Conservation (phyloP, 2,113 vertebrate species). For the Strix uralensis region DNA sequence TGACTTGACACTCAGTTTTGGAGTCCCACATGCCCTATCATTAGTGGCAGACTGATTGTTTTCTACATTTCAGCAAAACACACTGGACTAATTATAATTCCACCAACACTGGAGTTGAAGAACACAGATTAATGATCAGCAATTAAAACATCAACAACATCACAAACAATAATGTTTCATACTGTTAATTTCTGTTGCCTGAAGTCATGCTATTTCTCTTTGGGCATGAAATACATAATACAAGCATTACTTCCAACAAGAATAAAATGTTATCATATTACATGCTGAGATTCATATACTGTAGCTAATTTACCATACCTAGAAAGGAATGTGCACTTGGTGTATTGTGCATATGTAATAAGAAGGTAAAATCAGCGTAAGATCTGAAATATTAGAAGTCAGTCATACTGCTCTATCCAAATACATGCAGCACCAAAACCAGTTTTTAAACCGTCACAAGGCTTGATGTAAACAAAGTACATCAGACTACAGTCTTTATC, state of each 20-base stretch:
- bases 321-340: neutral
- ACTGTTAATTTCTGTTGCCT: constrained; percentile 65
- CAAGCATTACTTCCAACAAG: constrained; percentile 37
- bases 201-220: constrained; percentile 53
- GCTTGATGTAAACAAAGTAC: neutral
- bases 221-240: constrained; percentile 35
- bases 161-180: constrained; percentile 65
- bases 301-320: constrained; percentile 21
- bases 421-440: neutral
- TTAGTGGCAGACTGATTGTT: constrained; percentile 63
- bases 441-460: neutral
- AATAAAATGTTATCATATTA: constrained; percentile 10
- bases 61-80: constrained; percentile 56
- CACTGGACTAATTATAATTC: constrained; percentile 63
- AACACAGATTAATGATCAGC: constrained; percentile 64
- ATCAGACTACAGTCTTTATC: neutral
- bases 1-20: constrained; percentile 11
- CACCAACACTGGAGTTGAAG: constrained; percentile 35
- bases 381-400: neutral
- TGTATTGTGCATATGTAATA: neutral
- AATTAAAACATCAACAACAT: constrained; percentile 65
- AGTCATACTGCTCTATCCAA: neutral
- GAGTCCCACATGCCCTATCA: constrained; percentile 45
- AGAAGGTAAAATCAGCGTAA: neutral
- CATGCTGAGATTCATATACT: neutral